Conservation (phyloP, 2,888 invertebrate species). For the Bhutanitis thaidina region DNA sequence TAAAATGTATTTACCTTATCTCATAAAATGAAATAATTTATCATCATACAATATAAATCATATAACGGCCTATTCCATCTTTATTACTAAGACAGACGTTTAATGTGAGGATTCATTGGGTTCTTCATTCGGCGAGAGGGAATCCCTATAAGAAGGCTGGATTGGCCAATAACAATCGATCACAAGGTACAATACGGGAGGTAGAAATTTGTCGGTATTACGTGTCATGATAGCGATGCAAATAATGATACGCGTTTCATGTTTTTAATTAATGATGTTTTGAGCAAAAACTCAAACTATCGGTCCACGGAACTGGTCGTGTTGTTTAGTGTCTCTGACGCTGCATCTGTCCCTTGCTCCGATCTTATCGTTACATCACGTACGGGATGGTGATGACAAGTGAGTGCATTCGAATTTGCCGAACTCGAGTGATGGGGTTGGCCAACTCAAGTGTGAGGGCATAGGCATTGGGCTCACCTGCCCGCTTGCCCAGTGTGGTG, state of each 20-base stretch:
- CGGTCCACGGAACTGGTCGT: no score
- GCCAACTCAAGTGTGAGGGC: no score
- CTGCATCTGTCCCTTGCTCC: no score
- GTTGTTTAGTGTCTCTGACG: no score
- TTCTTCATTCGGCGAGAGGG: constrained; percentile 16
- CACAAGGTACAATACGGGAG: constrained; percentile 30
- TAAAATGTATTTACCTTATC: background rate
- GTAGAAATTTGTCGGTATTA: constrained; percentile 18
- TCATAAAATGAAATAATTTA: constrained; percentile 8
- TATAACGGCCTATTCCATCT: constrained; percentile 29
- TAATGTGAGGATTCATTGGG: constrained; percentile 20
- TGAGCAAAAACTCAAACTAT: no score
- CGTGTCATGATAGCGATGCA: constrained; percentile 8
- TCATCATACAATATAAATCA: constrained; percentile 17
- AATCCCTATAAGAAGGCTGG: constrained; percentile 33
- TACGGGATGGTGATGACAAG: no score
- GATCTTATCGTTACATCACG: no score
- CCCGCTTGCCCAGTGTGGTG: no score
- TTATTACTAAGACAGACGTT: constrained; percentile 28
- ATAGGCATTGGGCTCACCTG: no score
- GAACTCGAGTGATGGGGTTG: no score
- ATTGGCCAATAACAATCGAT: constrained; percentile 43
- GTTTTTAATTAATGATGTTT: no score
- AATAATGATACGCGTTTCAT: background rate
- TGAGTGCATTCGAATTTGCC: no score